Base-by-base conservation (phyloP, 1,140 invertebrate genomes). In the Magallana gigas region DNA sequence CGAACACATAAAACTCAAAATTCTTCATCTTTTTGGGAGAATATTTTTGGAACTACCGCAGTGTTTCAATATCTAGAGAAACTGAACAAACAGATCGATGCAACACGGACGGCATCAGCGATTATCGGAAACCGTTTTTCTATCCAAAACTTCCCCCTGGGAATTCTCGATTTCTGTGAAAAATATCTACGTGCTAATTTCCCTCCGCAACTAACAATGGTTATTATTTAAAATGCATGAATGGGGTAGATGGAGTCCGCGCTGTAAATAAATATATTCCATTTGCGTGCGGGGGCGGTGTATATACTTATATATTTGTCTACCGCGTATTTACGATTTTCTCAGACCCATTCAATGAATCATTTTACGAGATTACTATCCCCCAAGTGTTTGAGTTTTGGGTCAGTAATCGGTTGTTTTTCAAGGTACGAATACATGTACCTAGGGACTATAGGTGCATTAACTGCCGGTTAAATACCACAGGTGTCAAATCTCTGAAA, bases 181-280 rank as follows among this genome's bases (percentile, higher is more conserved):
- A 23, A 76, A 29, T 76, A 76, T 62, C 8, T 76, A 76, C 68
- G 68, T 76, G 68, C 48, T 76, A 76, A 76, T 76, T 76, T 76
- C 68, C 36, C 23, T 29, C 23, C 8, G 23, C 68, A 8, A 76
- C 68, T 29, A 29, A 76, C 68, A 76, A 76, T 76, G 68, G 36
- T 9, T 29, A 29, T 12, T 29, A 76, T 36, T 29, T 64, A 64
- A 48, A 64, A 18, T 76, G 68, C 23, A 48, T 76, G 68, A 76
- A 76, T 76, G 68, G 68, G 68, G 68, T 76, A 76, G 23, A 76
- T 76, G 36, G 7, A 23, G 23, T 76, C 23, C 14, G 23, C 68
- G 68, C 23, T 11, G 68, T 76, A 76, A 29, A 71, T 71, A 71
- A 23, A 76, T 76, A 23, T 36, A 76, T 29, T 12, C 16, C 60